Conservation (phyloP, 2,888 invertebrate species). For the Hipparchia semele region DNA sequence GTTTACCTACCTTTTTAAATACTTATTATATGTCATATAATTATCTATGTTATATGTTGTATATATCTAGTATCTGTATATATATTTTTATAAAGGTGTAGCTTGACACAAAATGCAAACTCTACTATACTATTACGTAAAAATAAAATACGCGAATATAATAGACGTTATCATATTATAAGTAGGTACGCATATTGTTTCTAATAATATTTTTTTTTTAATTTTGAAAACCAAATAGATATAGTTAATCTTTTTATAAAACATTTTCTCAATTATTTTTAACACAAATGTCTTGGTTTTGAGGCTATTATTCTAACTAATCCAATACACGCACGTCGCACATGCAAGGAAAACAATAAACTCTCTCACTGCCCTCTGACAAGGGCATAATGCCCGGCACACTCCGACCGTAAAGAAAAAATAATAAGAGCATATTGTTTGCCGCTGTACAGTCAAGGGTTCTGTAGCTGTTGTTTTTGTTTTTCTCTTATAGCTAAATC, state of each 20-base stretch:
- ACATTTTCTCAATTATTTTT: background rate
- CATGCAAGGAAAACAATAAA: conserved; percentile 59
- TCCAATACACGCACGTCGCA: conserved; percentile 43
- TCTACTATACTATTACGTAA: too few relatives aligned
- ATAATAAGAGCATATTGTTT: conserved; percentile 43
- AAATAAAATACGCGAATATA: too few relatives aligned
- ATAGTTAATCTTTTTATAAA: background rate
- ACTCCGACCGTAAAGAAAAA: conserved; percentile 48
- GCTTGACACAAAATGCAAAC: too few relatives aligned
- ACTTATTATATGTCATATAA: too few relatives aligned
- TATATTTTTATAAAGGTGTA: too few relatives aligned
- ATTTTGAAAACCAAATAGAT: too few relatives aligned
- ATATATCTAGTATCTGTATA: too few relatives aligned
- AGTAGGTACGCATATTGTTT: too few relatives aligned
- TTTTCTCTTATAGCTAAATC: too few relatives aligned
- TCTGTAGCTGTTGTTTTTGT: conserved; percentile 44
- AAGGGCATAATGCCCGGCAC: conserved; percentile 61
- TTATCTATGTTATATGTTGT: too few relatives aligned
- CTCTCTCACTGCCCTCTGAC: conserved; percentile 56
- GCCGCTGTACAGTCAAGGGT: conserved; percentile 46
- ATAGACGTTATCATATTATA: too few relatives aligned
- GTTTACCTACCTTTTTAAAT: conserved; percentile 21
- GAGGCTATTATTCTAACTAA: conserved; percentile 45
- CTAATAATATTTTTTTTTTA: too few relatives aligned
- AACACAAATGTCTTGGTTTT: conserved; percentile 18